These are phyloP conservation scores for Okapia johnstoni DNA, from an alignment of 2,113 vertebrate species.

Conservation along the genomic window DNA sequence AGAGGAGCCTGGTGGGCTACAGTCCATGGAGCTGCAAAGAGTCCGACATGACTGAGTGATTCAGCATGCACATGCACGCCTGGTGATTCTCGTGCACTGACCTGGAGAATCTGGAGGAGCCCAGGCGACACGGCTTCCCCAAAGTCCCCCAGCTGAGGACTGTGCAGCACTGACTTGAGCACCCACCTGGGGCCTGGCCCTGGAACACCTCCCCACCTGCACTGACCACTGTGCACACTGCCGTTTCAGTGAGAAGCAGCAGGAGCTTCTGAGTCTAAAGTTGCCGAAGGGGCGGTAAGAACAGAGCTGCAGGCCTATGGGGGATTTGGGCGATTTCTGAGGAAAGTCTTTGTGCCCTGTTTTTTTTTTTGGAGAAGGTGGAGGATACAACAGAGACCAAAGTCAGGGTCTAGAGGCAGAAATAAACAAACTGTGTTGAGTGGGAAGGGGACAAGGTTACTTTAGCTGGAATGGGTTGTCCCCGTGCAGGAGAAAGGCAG, in stretches of 20 bases:
- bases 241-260: neutral
- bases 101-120: neutral
- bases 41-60: neutral
- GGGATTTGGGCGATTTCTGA: neutral
- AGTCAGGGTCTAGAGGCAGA: neutral
- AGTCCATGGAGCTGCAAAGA: neutral
- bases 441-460: neutral
- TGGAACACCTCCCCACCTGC: neutral
- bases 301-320: neutral
- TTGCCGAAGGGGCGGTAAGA: neutral
- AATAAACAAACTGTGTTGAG: neutral
- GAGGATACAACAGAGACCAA: neutral
- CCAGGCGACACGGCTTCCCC: neutral
- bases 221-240: too few species aligned
- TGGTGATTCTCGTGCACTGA: neutral
- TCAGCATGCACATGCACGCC: neutral
- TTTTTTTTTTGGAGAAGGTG: neutral
- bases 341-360: neutral
- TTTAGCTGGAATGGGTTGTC: neutral
- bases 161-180: neutral
- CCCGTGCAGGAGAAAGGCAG: neutral
- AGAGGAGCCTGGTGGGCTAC: neutral
- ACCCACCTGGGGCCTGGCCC: neutral
- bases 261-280: rapidly evolving
- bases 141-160: neutral